Evolutionary conservation across 2,888 invertebrate species (phyloP).

Genomic region (Apotomis capreana): DNA sequence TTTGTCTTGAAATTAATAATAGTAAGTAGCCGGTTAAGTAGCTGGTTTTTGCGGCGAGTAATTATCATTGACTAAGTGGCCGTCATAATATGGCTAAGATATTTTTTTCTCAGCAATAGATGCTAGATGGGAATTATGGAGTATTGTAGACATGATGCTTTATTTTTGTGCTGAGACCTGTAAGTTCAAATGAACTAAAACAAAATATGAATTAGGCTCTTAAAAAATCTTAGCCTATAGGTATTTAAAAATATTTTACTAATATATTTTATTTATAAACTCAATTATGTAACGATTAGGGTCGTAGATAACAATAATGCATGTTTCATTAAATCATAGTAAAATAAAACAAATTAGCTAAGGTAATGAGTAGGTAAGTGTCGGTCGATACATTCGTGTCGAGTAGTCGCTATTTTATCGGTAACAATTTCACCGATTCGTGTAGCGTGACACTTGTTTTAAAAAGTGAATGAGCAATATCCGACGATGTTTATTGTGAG

Average conservation of each 20-base stretch:
- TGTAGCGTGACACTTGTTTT: constrained; percentile 64
- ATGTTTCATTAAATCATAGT: no score
- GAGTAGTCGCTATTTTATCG: neutral
- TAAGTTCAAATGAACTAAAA: no score
- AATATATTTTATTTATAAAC: no score
- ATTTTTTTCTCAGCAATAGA: neutral
- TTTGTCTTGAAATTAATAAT: constrained; percentile 44
- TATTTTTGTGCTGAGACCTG: no score
- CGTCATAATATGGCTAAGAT: neutral
- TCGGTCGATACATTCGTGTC: neutral
- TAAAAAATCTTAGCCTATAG: no score
- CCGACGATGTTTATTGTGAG: constrained; percentile 61
- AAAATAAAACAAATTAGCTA: no score
- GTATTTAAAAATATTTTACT: no score
- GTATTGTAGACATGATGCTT: no score
- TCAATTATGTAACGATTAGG: no score
- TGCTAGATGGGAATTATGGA: no score
- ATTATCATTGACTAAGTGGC: constrained; percentile 13
- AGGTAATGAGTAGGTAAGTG: neutral
- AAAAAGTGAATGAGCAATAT: constrained; percentile 62
- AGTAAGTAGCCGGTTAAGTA: constrained; percentile 40
- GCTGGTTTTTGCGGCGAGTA: constrained; percentile 20
- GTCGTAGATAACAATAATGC: no score
- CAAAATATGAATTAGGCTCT: no score
- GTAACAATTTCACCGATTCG: neutral